Conservation (phyloP, 2,888 invertebrate genomes). For the Standfussiana lucernea region DNA sequence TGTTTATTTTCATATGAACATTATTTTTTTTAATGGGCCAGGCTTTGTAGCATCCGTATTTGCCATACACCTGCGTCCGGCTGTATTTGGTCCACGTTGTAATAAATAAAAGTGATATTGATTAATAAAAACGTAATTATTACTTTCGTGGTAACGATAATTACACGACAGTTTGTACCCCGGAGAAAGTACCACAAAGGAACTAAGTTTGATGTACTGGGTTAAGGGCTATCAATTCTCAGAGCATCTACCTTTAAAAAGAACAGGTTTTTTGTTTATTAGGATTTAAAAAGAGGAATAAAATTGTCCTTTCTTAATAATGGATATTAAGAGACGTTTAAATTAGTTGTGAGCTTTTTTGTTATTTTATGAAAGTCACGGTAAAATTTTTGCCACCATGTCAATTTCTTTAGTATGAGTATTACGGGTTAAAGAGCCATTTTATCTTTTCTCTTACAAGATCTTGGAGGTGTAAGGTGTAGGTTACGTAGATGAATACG, state of each 20-base stretch:
- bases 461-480: slow-evolving; percentile 29
- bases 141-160: slow-evolving; percentile 71
- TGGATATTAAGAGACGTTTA: slow-evolving; percentile 31
- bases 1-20: slow-evolving; percentile 76
- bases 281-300: slow-evolving; percentile 1
- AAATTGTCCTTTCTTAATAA: slow-evolving; percentile 30
- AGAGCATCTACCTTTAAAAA: slow-evolving; percentile 51
- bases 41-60: slow-evolving; percentile 80
- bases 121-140: slow-evolving; percentile 75
- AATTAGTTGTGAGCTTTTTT: slow-evolving; percentile 46
- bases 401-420: slow-evolving; percentile 37
- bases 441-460: slow-evolving; percentile 13
- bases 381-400: slow-evolving; percentile 7
- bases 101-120: slow-evolving; percentile 79
- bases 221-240: slow-evolving; percentile 29
- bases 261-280: slow-evolving; percentile 11
- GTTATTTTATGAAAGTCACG: slow-evolving; percentile 25
- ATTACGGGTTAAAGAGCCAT: slow-evolving; percentile 14
- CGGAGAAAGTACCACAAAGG: slow-evolving; percentile 64
- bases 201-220: slow-evolving; percentile 47
- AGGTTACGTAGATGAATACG: background rate
- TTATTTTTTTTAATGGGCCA: slow-evolving; percentile 78
- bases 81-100: slow-evolving; percentile 80
- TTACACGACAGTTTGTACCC: slow-evolving; percentile 60
- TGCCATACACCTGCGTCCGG: slow-evolving; percentile 87